These are phyloP conservation scores for Cottoperca gobio DNA, from an alignment of 2,797 vertebrate species.

Conservation along the genomic window DNA sequence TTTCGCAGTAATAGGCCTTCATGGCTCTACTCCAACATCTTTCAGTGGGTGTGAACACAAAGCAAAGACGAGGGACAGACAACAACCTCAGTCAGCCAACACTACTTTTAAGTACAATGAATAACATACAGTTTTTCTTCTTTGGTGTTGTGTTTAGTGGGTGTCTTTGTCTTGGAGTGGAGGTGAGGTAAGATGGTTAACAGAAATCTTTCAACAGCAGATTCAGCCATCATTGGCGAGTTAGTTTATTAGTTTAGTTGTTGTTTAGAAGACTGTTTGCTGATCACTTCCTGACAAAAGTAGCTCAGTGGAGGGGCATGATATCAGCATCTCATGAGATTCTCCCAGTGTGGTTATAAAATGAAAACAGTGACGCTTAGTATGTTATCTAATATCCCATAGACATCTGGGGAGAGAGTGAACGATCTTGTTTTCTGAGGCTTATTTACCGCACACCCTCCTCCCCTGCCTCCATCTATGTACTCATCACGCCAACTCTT, in stretches of 20 bases:
- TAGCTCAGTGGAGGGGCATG: not conserved
- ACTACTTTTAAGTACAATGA: not conserved
- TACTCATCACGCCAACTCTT: not conserved
- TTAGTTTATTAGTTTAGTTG: not conserved
- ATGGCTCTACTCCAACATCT: not conserved
- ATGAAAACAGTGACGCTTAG: not conserved
- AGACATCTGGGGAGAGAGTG: no score
- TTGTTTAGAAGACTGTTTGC: not conserved
- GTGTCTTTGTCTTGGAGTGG: not conserved
- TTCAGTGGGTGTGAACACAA: not conserved
- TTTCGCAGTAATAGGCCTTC: not conserved
- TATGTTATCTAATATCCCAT: no score
- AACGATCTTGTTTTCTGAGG: constrained; percentile 10
- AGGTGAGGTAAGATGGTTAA: not conserved
- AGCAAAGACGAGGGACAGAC: no score
- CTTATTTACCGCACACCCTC: no score
- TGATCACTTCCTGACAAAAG: not conserved
- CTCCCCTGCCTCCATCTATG: no score
- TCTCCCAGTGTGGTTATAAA: not conserved
- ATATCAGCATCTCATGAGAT: not conserved
- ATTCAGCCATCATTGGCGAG: not conserved
- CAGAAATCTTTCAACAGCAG: not conserved
- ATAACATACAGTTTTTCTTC: not conserved
- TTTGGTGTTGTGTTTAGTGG: not conserved
- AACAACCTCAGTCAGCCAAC: not conserved